Percentiles rank a stretch among this genome's conserved stretches.
Evolutionary conservation across 2,888 invertebrate genomes (phyloP).

Genomic region (Athrips mouffetella): DNA sequence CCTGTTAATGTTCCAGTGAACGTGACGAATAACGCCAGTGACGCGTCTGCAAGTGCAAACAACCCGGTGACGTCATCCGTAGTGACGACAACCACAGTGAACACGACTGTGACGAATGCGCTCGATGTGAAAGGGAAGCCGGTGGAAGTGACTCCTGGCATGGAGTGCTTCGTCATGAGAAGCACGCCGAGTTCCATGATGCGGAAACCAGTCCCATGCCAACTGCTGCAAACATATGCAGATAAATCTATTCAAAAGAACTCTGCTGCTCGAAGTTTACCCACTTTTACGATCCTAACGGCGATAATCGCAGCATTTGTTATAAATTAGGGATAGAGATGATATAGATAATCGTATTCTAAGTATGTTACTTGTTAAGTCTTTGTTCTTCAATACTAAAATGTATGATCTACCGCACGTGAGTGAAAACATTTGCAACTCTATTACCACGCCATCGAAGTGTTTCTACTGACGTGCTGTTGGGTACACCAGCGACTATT

Average conservation of each 20-base stretch:
- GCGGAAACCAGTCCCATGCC: constrained; percentile 56
- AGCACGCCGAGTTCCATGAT: constrained; percentile 42
- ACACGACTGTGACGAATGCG: constrained; percentile 59
- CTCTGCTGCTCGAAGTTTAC: constrained; percentile 47
- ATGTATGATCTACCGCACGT: neutral
- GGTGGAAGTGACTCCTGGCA: constrained; percentile 58
- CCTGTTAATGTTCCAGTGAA: constrained; percentile 42
- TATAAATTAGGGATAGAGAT: constrained; percentile 18
- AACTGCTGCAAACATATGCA: constrained; percentile 59
- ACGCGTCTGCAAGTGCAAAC: constrained; percentile 25
- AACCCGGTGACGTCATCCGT: constrained; percentile 39
- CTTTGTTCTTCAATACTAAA: too few relatives aligned
- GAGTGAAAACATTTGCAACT: too few relatives aligned
- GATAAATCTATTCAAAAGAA: constrained; percentile 53
- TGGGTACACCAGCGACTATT: too few relatives aligned
- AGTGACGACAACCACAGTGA: constrained; percentile 47
- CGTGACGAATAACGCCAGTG: constrained; percentile 32
- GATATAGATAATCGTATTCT: too few relatives aligned
- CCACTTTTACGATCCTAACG: constrained; percentile 45
- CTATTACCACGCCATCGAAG: too few relatives aligned
- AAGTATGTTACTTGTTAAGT: too few relatives aligned
- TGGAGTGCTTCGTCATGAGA: constrained; percentile 62
- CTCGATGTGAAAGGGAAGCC: constrained; percentile 63
- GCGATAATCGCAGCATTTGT: constrained; percentile 35
- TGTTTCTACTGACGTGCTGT: too few relatives aligned